Conservation (phyloP, 2,113 vertebrate species). For the Arenaria interpres region DNA sequence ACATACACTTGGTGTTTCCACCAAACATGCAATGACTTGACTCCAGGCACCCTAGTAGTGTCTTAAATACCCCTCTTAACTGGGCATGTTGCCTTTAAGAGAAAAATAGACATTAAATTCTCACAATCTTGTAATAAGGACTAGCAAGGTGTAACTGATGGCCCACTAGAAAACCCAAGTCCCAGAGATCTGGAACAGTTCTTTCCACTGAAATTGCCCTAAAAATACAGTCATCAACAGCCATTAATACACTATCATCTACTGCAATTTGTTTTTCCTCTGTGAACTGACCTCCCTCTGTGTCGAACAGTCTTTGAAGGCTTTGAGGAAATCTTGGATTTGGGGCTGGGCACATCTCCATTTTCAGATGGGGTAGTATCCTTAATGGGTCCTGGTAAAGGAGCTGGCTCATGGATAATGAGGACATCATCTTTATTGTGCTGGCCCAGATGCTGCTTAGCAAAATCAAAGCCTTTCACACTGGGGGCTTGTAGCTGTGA, state of each 20-base stretch:
- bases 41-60: neutral
- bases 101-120: neutral
- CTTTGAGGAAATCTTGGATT: constrained; percentile 85
- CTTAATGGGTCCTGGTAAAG: constrained; percentile 81
- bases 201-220: neutral
- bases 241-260: neutral
- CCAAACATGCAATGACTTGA: neutral
- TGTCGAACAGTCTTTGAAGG: constrained; percentile 81
- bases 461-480: constrained; percentile 98
- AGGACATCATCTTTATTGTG: constrained; percentile 93
- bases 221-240: neutral
- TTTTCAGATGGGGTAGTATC: constrained; percentile 88
- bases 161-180: neutral
- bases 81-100: neutral
- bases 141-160: accelerated
- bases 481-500: constrained; percentile 91
- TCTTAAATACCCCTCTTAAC: neutral
- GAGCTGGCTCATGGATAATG: constrained; percentile 90
- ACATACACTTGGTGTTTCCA: neutral
- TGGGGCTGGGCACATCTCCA: constrained; percentile 87
- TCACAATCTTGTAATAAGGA: neutral
- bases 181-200: neutral
- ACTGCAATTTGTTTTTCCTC: neutral
- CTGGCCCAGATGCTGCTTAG: constrained; percentile 97
- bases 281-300: constrained; percentile 85